These are phyloP conservation scores for Anabacerthia variegaticeps DNA, from an alignment of 2,797 vertebrate genomes.

Conservation along the genomic window DNA sequence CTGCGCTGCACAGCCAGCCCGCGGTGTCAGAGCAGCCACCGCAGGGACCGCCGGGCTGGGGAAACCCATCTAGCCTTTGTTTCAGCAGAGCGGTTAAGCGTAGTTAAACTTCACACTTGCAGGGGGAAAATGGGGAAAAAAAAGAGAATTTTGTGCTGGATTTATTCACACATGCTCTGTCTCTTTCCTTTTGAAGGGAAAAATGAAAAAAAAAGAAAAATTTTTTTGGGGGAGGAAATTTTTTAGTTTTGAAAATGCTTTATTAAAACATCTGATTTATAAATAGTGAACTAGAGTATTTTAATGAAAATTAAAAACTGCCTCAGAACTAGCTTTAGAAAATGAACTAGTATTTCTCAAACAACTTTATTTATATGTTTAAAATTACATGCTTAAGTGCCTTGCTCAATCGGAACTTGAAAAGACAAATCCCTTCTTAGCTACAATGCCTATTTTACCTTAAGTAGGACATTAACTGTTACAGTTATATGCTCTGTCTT, in stretches of 20 bases:
- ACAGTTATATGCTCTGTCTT: neutral
- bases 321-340: neutral
- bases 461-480: neutral
- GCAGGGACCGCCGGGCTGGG: neutral
- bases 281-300: neutral
- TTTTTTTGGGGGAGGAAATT: rapidly evolving
- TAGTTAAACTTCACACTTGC: neutral
- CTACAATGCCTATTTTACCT: neutral
- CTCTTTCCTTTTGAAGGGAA: neutral
- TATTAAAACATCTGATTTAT: neutral
- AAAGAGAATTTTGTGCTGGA: neutral
- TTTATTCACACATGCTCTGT: neutral
- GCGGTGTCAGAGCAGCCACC: neutral
- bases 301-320: neutral
- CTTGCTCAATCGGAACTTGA: neutral
- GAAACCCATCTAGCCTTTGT: neutral
- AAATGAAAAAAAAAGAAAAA: neutral
- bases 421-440: neutral
- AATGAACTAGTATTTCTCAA: neutral
- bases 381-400: neutral
- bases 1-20: neutral
- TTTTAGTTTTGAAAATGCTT: neutral
- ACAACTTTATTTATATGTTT: neutral
- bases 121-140: neutral
- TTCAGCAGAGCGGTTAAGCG: neutral